Evolutionary conservation across 1,140 invertebrate species (phyloP).

Genomic region (Reticulitermes speratus): DNA sequence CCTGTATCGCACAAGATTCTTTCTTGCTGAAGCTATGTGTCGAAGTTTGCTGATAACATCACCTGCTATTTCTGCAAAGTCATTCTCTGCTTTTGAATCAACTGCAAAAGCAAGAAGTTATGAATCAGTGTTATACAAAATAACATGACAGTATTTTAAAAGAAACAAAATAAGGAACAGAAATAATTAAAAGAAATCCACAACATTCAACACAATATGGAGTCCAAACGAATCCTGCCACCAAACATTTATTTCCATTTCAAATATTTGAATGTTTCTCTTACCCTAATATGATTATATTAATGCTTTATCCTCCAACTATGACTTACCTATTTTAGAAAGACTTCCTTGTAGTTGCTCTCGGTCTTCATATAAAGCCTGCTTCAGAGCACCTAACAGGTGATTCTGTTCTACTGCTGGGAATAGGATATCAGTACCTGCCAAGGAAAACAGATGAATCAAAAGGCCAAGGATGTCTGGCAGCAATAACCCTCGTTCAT

Average conservation of each 20-base stretch:
- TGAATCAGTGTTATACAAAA: not conserved
- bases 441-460: slow-evolving; percentile 61
- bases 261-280: too few relatives aligned
- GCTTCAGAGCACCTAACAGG: slow-evolving; percentile 52
- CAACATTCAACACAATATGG: too few relatives aligned
- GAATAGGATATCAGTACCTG: slow-evolving; percentile 58
- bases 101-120: slow-evolving; percentile 29
- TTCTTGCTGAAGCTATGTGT: slow-evolving; percentile 42
- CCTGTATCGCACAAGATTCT: slow-evolving; percentile 44
- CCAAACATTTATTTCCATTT: too few relatives aligned
- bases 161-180: too few relatives aligned
- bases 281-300: too few relatives aligned
- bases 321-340: slow-evolving; percentile 24
- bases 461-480: slow-evolving; percentile 61
- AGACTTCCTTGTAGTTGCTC: slow-evolving; percentile 18
- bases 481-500: slow-evolving; percentile 54
- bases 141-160: too few relatives aligned
- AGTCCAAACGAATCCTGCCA: too few relatives aligned
- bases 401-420: slow-evolving; percentile 55
- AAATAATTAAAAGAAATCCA: too few relatives aligned
- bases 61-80: slow-evolving; percentile 37
- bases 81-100: slow-evolving; percentile 41
- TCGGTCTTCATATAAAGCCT: slow-evolving; percentile 47
- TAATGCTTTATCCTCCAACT: not conserved
- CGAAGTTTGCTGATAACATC: slow-evolving; percentile 44